Evolutionary conservation across 30 jellyfish, hydroid and myxozoan genomes (phyloP).

Genomic region (Cassiopea xamachana): DNA sequence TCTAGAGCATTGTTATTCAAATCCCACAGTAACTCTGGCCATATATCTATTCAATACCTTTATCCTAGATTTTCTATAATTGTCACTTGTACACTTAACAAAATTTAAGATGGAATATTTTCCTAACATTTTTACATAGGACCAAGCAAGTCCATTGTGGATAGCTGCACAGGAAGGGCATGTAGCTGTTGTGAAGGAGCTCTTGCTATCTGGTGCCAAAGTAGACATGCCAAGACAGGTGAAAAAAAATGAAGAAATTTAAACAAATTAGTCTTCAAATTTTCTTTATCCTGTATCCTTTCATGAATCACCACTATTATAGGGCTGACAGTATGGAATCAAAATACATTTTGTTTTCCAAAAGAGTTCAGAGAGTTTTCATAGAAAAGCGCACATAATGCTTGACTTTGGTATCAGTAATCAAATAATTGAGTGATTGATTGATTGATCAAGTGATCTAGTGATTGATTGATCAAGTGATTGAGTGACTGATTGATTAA

Average conservation of each 20-base stretch:
- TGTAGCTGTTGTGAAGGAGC: constrained; percentile 91
- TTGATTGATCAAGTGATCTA: background rate
- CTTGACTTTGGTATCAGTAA: background rate
- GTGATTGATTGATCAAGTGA: background rate
- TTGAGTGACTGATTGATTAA: background rate
- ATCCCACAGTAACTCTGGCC: too few species aligned
- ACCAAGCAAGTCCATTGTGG: constrained; percentile 94
- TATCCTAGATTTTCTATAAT: too few species aligned
- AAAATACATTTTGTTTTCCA: background rate
- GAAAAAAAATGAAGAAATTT: background rate
- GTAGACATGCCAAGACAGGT: constrained; percentile 95
- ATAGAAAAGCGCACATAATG: background rate
- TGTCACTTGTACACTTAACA: too few species aligned
- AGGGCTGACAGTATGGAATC: background rate
- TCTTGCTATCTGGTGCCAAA: constrained; percentile 78
- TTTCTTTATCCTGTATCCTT: too few species aligned
- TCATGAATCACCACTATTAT: too few species aligned
- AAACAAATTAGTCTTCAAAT: too few species aligned
- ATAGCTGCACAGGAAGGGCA: constrained; percentile 97
- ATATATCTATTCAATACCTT: too few species aligned
- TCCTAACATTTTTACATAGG: constrained; percentile 36
- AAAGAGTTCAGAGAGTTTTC: background rate
- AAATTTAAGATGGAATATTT: background rate
- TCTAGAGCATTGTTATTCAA: too few species aligned
- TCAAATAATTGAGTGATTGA: background rate